Base-by-base conservation (phyloP, 2,797 vertebrate species). In the Mormyrus proboscirostris region DNA sequence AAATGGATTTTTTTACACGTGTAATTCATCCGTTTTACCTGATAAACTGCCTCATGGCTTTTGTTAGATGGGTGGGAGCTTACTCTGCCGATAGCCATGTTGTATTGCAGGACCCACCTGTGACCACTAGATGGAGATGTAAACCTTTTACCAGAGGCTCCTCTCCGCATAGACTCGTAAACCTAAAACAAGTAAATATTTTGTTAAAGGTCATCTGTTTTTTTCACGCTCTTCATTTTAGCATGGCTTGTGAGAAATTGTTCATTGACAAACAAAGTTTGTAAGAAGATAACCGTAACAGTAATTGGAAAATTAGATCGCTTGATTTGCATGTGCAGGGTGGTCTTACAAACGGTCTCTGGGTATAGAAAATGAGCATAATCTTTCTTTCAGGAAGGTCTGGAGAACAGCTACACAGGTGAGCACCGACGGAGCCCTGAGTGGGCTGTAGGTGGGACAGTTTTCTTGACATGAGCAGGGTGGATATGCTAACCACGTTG, bases 101-200 rank as follows among this genome's bases (percentile, higher is more conserved):
- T 76, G 79, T n/a, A 8, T 85, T 89, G 88, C 29, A 89, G 33
- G 65, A 25, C 3, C 49, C 4, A 44, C 8, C 33, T 76, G 12
- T 73, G 22, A 44, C 83, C 89, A 86, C 89, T 73, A 85, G 83
- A 85, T 86, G 49, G 89, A 38, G 62, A 47, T 33, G 14, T 73
- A 38, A 49, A 62, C 41, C 41, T 57, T 5, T 3, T 44, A 51
- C 73, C 38, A 76, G 33, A 57, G 14, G 1, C 51, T 47, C 19
- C 41, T 59, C n/a, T 51, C 41, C 29, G 22, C 25, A 25, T 76
- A 5, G 10, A 29, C 5, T 84, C n/a, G 1, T 22, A 29, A 84
- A 29, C 53, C 33, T 62, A 25, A 22, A 59, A 83, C 83, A 12
- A 12, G 12, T 82, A 51, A 14, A 41, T n/a, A 7, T 10, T 79